These are phyloP conservation scores for Lutraria rhynchaena DNA, from an alignment of 1,140 invertebrate species.

Conservation along the genomic window DNA sequence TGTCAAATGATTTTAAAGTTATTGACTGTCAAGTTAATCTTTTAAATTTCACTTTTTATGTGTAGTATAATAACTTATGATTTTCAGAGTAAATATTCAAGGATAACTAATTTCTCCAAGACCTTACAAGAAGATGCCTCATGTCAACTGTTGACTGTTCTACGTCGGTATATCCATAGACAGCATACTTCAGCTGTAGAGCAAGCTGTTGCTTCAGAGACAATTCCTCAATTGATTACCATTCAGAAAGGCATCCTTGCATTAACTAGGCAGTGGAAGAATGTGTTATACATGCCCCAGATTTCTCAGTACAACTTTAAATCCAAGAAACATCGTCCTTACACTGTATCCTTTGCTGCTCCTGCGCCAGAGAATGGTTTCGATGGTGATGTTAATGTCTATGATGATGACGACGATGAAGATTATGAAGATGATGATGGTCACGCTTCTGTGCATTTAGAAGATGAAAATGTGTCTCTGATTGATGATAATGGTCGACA, in stretches of 20 bases:
- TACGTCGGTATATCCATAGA: constrained; percentile 92
- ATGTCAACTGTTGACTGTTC: constrained; percentile 94
- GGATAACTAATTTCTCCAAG: constrained; percentile 93
- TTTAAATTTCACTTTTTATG: too few species aligned
- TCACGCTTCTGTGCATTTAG: constrained; percentile 86
- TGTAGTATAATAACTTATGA: too few species aligned
- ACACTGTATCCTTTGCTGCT: constrained; percentile 94
- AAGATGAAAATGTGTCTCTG: constrained; percentile 93
- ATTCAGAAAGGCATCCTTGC: constrained; percentile 95
- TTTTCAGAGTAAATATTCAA: constrained; percentile 88
- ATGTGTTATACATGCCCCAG: constrained; percentile 95
- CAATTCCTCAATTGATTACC: constrained; percentile 93
- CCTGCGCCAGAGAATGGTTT: constrained; percentile 87
- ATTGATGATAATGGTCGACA: constrained; percentile 85
- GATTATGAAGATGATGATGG: constrained; percentile 66
- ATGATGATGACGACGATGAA: constrained; percentile 59
- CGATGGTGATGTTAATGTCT: constrained; percentile 56
- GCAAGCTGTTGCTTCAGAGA: constrained; percentile 90
- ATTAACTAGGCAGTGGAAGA: constrained; percentile 97
- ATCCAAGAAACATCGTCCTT: constrained; percentile 87
- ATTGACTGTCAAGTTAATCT: too few species aligned
- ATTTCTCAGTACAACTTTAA: constrained; percentile 89
- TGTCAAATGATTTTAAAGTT: too few species aligned
- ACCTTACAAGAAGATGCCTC: constrained; percentile 97
- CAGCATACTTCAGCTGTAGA: constrained; percentile 90